These are phyloP conservation scores for Arge pagana DNA, from an alignment of 2,888 invertebrate genomes.

Conservation along the genomic window DNA sequence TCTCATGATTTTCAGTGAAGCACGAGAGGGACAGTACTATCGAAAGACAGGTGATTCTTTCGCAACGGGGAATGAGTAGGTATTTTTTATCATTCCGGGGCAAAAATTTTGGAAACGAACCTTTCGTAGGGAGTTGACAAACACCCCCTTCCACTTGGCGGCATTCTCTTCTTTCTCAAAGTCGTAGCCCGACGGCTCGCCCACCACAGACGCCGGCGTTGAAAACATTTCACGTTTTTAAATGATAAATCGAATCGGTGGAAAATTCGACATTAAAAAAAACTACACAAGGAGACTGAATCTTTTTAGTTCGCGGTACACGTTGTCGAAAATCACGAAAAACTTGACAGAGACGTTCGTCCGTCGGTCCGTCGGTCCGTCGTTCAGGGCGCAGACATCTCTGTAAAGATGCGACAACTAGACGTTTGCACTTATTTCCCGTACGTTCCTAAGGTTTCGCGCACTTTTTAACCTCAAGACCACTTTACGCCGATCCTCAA, in stretches of 20 bases:
- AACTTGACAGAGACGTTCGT: conserved; percentile 39
- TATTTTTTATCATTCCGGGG: too few species aligned
- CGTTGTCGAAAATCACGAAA: conserved; percentile 21
- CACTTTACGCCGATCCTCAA: conserved; percentile 35
- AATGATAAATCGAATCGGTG: conserved; percentile 26
- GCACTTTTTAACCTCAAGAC: conserved; percentile 31
- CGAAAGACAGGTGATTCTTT: too few species aligned
- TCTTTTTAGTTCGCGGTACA: conserved; percentile 16
- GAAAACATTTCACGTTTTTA: conserved; percentile 51
- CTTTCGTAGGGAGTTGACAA: conserved; percentile 85
- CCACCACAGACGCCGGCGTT: conserved; percentile 59
- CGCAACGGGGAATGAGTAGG: too few species aligned
- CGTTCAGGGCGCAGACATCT: conserved; percentile 39
- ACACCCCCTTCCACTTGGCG: conserved; percentile 90
- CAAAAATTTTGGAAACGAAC: conserved; percentile 68
- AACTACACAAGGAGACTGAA: conserved; percentile 17
- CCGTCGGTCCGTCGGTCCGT: conserved; percentile 39
- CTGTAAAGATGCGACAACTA: conserved; percentile 36
- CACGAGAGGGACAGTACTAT: too few species aligned
- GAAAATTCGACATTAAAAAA: conserved; percentile 32
- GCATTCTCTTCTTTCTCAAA: conserved; percentile 88
- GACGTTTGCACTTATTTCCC: conserved; percentile 31
- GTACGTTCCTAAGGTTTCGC: conserved; percentile 24
- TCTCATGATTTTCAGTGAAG: too few species aligned
- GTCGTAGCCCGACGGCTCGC: conserved; percentile 70